Evolutionary conservation across 2,888 invertebrate species (phyloP).

Genomic region (Hyalella azteca): DNA sequence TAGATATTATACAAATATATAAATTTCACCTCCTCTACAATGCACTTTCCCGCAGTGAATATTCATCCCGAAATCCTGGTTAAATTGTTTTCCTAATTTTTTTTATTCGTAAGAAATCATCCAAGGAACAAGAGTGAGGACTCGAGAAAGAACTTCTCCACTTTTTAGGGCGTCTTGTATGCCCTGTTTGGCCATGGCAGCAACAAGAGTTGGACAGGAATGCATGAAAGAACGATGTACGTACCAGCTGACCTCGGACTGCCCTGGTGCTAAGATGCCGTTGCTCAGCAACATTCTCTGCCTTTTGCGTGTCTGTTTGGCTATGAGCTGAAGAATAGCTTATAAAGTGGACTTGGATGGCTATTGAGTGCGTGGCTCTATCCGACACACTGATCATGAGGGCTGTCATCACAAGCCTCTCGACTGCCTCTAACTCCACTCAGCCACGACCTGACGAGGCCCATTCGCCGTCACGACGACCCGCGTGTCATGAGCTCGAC

Average conservation of each 20-base stretch:
- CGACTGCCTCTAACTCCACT: not conserved
- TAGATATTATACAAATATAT: no score
- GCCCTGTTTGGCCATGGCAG: not conserved
- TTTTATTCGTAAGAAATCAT: no score
- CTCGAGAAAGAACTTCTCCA: no score
- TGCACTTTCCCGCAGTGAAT: no score
- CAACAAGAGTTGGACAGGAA: not conserved
- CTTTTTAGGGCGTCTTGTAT: no score
- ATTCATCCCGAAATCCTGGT: no score
- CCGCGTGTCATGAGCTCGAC: no score
- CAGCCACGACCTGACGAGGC: not conserved
- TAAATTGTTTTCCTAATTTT: no score
- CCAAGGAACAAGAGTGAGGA: no score
- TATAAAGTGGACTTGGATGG: conserved; percentile 25
- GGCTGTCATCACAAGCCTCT: not conserved
- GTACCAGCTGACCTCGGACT: conserved; percentile 1
- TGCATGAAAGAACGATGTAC: not conserved
- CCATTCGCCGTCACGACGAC: no score
- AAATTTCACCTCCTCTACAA: no score
- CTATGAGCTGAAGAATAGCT: conserved; percentile 1
- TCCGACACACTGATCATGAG: not conserved
- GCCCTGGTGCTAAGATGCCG: not conserved
- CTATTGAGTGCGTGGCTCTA: not conserved
- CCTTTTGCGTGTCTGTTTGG: not conserved
- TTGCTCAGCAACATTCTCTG: not conserved